Percentiles rank a stretch among this genome's conserved stretches.
Conservation (phyloP, 1,140 invertebrate genomes). For the Eupristina koningsbergeri region DNA sequence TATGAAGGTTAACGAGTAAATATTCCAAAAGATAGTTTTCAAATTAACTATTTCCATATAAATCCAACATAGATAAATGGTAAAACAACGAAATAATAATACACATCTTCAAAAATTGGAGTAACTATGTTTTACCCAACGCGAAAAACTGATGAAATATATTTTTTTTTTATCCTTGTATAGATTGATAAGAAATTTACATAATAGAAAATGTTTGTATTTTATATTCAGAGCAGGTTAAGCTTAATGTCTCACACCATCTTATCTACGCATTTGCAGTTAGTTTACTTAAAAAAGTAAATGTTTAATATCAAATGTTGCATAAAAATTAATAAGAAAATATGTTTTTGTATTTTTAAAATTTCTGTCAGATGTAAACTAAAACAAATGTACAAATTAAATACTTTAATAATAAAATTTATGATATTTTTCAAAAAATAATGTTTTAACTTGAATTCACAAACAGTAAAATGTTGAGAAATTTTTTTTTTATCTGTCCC, state of each 20-base stretch:
- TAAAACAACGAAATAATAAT: conserved; percentile 21
- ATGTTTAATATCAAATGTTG: neutral
- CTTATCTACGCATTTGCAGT: neutral
- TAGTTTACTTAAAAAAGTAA: neutral
- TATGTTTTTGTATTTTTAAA: neutral
- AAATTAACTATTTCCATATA: no score
- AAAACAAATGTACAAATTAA: neutral
- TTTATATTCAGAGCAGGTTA: neutral
- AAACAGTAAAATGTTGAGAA: neutral
- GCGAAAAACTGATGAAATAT: neutral
- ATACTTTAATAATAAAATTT: neutral
- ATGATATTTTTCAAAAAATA: neutral
- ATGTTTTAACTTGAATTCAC: neutral
- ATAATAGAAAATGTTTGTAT: conserved; percentile 25
- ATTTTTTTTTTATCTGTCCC: neutral
- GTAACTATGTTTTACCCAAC: neutral
- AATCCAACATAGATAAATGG: conserved; percentile 28
- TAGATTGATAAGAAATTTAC: conserved; percentile 38
- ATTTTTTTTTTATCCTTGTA: conserved; percentile 11
- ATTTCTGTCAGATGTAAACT: neutral
- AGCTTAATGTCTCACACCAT: neutral
- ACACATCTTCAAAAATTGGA: conserved; percentile 16
- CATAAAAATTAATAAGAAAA: neutral
- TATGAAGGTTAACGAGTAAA: no score
- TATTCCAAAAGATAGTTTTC: no score